Base-by-base conservation (phyloP, 2,797 vertebrate genomes). In the Chelidonichthys spinosus region DNA sequence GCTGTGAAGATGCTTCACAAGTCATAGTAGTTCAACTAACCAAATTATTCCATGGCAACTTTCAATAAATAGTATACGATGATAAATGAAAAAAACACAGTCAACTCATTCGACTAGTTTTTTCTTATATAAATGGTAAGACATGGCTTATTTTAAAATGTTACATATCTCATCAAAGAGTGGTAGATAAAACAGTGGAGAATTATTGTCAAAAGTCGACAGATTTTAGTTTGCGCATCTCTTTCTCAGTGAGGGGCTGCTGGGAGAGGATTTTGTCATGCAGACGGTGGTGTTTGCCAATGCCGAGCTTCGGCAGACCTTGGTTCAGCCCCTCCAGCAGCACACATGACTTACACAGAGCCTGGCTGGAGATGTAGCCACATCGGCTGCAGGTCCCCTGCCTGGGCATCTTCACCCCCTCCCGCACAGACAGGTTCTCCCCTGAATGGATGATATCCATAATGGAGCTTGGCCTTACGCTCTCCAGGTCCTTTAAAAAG, bases 361-460 rank as follows among this genome's bases (percentile, higher is more conserved):
- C 35, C 89, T 97, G 96, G 78, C 97, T 98, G 67, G 96, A 96
- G 86, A 97, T 96, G 73, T 96, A 97, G 11, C 97, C 96, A 11
- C 97, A 98, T 33, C 95, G 95, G 0, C 69, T 74, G 58, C 97
- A 97, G 15, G 90, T 93, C 15, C 95, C 95, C 81, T 97, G 95
- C 5, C 94, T 90, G 0, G 94, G 94, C 94, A 95, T 95, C 71
- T 91, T 94, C 47, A 96, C 94, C 0, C 94, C 93, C 0, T 96
- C 93, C 9, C 93, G 92, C 73, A 97, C 89, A 0, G 95, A 96
- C 61, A 98, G 91, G 72, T 96, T 96, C 86, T 97, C 96, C 0
- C 96, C 96, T 0, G 96, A 97, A 89, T 98, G 97, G 78, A 97
- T 95, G 62, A 98, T 89, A 33, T 97, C 96, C 33, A 97, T 94